phyloP scores from a whole-genome alignment of 2,888 invertebrate species.

The Julus scandinavius region DNA sequence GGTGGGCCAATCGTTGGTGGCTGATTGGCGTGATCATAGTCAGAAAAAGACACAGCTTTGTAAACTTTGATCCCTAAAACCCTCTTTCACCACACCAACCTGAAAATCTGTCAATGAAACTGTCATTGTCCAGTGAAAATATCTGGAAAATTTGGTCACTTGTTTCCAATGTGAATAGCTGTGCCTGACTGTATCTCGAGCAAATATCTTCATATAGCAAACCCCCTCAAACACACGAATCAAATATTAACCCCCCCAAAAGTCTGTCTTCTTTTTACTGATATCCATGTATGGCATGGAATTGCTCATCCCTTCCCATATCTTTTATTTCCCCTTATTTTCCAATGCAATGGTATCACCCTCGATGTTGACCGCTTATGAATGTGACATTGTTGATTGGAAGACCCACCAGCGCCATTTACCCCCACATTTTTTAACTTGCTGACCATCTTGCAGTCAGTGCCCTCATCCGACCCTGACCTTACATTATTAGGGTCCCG shows the following conservation, averaged over 20 bases:
- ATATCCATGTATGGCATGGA: not conserved
- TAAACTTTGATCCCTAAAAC: not conserved
- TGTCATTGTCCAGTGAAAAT: not conserved
- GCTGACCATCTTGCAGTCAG: slow-evolving; percentile 1
- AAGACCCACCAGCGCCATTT: slow-evolving; percentile 45
- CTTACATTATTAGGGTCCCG: not conserved
- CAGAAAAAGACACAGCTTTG: not conserved
- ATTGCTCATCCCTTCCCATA: not conserved
- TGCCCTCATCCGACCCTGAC: slow-evolving; percentile 39
- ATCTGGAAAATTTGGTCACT: not conserved
- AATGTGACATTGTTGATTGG: slow-evolving; percentile 38
- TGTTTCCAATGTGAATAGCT: not conserved
- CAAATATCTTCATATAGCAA: not conserved
- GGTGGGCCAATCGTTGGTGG: not conserved
- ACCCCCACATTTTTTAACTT: slow-evolving; percentile 2
- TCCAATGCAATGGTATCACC: not conserved
- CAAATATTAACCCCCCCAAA: not conserved
- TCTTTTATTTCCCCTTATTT: not conserved
- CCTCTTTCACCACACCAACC: not conserved
- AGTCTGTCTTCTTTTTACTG: not conserved
- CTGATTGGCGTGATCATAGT: not conserved
- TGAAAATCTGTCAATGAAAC: not conserved
- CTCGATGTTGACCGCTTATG: not conserved
- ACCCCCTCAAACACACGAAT: not conserved
- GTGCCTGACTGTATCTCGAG: not conserved